Evolutionary conservation across 2,113 vertebrate genomes (phyloP).

Genomic region (Calidris pugnax): DNA sequence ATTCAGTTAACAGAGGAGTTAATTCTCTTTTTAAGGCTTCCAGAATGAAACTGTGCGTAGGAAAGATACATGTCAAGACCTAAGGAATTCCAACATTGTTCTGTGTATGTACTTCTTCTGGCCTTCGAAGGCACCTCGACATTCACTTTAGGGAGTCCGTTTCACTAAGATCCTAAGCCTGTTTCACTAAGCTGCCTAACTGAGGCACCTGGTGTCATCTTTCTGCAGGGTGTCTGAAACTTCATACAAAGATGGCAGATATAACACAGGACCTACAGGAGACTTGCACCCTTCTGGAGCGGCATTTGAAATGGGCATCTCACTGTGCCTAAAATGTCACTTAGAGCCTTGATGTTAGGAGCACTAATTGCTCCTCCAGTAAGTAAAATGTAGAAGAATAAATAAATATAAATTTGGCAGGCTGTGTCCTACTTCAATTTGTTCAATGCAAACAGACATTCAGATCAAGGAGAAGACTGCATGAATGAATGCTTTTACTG

Average conservation of each 20-base stretch:
- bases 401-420: neutral
- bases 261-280: neutral
- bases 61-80: neutral
- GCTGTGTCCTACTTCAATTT: neutral
- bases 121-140: neutral
- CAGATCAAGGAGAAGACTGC: neutral
- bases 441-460: neutral
- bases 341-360: neutral
- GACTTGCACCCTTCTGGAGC: neutral
- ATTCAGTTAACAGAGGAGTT: neutral
- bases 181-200: neutral
- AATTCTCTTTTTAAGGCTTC: neutral
- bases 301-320: neutral
- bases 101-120: neutral
- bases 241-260: neutral
- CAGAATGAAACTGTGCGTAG: neutral
- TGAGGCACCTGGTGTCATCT: neutral
- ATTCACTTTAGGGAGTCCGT: neutral
- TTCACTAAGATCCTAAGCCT: neutral
- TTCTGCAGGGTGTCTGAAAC: neutral
- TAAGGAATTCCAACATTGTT: neutral
- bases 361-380: neutral
- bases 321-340: neutral
- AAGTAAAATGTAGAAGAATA: neutral
- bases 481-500: neutral